These are phyloP conservation scores for Synergus gifuensis DNA, from an alignment of 2,888 invertebrate species.

Conservation along the genomic window DNA sequence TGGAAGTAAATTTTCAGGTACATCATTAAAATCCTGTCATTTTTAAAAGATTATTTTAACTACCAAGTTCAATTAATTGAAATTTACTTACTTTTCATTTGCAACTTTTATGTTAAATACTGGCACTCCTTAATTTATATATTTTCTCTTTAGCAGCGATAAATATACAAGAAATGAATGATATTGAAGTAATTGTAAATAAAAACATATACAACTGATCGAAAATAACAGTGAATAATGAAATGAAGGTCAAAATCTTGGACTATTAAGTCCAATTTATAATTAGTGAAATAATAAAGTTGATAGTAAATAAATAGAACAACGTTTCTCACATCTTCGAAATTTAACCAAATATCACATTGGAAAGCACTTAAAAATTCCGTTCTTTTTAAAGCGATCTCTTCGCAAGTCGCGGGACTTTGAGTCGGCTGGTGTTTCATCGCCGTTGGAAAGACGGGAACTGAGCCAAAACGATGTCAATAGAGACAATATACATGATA, in stretches of 20 bases:
- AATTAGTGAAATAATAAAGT: neutral
- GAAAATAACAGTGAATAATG: neutral
- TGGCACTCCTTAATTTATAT: too few relatives aligned
- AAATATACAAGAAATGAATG: too few relatives aligned
- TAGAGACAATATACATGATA: conserved; percentile 24
- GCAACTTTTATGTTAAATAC: too few relatives aligned
- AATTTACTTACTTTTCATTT: too few relatives aligned
- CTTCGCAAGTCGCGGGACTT: conserved; percentile 19
- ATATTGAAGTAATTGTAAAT: neutral
- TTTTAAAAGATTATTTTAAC: too few relatives aligned
- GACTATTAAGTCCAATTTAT: neutral
- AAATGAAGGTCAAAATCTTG: neutral
- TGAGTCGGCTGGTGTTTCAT: conserved; percentile 26
- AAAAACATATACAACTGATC: neutral
- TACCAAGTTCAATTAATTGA: too few relatives aligned
- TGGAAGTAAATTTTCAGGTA: neutral
- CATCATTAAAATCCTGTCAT: too few relatives aligned
- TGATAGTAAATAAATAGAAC: neutral
- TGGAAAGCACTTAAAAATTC: neutral
- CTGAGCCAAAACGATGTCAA: conserved; percentile 28
- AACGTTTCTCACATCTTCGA: neutral
- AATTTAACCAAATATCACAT: neutral
- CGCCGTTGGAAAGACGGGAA: conserved; percentile 27
- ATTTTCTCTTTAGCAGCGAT: too few relatives aligned
- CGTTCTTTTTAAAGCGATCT: conserved; percentile 18